A percentile compares a stretch with the other conserved stretches of the same genome.
These are phyloP conservation scores for Oxytorus armatus DNA, from an alignment of 2,888 invertebrate species.

Conservation along the genomic window DNA sequence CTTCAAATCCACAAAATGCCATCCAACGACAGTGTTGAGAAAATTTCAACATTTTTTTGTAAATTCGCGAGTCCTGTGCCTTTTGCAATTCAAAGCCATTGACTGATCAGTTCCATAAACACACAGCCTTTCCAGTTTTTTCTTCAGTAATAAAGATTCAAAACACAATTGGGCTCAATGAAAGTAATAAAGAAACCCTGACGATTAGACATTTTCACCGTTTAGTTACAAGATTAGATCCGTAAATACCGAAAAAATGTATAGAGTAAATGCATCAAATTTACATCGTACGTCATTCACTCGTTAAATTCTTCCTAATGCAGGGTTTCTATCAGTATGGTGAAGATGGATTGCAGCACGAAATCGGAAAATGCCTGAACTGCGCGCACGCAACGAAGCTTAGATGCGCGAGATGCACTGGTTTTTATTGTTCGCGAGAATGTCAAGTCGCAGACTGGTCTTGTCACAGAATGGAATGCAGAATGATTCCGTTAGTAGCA, in stretches of 20 bases:
- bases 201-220: no score
- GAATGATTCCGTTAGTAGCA: constrained; percentile 76
- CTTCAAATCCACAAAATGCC: not conserved
- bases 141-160: no score
- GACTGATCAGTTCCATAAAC: no score
- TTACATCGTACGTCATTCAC: constrained; percentile 12
- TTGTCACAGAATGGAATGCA: constrained; percentile 76
- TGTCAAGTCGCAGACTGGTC: constrained; percentile 80
- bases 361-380: constrained; percentile 68
- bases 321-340: constrained; percentile 78
- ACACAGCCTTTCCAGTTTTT: no score
- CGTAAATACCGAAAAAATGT: no score
- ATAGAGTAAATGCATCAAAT: no score
- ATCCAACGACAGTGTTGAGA: not conserved
- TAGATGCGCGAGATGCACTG: constrained; percentile 74
- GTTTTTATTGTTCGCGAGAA: constrained; percentile 77
- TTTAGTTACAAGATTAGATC: no score
- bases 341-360: constrained; percentile 65
- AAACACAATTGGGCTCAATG: no score
- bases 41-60: not conserved
- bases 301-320: not conserved
- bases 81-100: no score
- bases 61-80: not conserved
- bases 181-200: no score
- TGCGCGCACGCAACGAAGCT: constrained; percentile 65